Percentiles rank a stretch among this genome's conserved stretches.
Evolutionary conservation across 2,888 invertebrate species (phyloP).

Genomic region (Cheilosia vulpina): DNA sequence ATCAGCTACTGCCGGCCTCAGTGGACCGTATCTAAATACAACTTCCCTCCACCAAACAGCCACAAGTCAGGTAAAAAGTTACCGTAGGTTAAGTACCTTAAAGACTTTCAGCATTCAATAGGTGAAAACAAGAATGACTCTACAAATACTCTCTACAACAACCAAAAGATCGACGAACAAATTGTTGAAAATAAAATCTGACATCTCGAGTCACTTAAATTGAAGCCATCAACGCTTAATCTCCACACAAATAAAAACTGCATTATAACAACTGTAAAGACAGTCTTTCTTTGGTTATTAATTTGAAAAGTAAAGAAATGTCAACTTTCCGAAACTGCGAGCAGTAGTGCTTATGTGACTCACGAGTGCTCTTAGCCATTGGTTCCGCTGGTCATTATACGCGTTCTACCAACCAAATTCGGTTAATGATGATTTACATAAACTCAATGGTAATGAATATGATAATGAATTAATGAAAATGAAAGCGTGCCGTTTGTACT

Average conservation of each 20-base stretch:
- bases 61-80: neutral
- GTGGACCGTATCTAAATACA: conserved; percentile 5
- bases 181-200: no score
- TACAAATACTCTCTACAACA: neutral
- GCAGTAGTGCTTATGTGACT: neutral
- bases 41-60: neutral
- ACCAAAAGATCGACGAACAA: neutral
- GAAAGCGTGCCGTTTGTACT: conserved; percentile 24
- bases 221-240: no score
- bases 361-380: conserved; percentile 21
- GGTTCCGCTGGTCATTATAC: conserved; percentile 8
- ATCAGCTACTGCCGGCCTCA: neutral
- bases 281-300: neutral
- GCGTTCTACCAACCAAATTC: conserved; percentile 10
- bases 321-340: conserved; percentile 8
- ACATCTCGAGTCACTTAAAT: no score
- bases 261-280: neutral
- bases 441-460: conserved; percentile 5
- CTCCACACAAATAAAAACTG: no score
- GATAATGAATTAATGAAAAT: conserved; percentile 7
- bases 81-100: conserved; percentile 7
- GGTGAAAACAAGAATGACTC: neutral
- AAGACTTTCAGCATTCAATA: no score
- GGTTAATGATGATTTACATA: conserved; percentile 14
- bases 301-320: conserved; percentile 12